Percentiles rank a stretch among this genome's conserved stretches.
Conservation (phyloP, 64 coral and sea anemone species). For the Stichodactyla helianthus region DNA sequence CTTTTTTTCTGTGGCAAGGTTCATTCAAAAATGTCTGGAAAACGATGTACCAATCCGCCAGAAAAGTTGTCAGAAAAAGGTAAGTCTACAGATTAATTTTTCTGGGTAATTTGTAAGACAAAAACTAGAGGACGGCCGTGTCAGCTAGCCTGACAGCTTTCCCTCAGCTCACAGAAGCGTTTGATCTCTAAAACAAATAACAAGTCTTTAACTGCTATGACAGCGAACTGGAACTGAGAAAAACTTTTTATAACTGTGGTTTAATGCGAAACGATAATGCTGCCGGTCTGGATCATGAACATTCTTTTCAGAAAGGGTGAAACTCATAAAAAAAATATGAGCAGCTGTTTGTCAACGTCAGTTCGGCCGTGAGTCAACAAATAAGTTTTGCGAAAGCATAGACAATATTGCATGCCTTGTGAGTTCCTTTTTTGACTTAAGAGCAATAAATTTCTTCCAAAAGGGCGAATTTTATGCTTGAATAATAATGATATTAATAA, state of each 20-base stretch:
- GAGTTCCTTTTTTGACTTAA: neutral
- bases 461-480: neutral
- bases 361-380: neutral
- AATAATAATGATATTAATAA: no score
- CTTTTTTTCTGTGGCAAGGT: neutral
- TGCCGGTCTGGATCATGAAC: no score
- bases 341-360: no score
- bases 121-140: neutral
- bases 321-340: no score
- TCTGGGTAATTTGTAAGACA: neutral
- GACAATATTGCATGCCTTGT: neutral
- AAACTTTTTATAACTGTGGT: neutral
- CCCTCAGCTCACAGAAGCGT: neutral
- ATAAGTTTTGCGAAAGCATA: neutral
- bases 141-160: neutral
- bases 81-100: neutral
- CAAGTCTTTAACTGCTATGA: neutral
- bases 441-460: neutral
- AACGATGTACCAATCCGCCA: neutral
- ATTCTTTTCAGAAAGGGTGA: no score
- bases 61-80: slow-evolving; percentile 6
- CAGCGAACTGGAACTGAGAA: neutral
- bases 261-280: neutral
- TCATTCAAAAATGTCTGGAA: neutral
- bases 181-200: neutral